These are phyloP conservation scores for Philaethria dido DNA, from an alignment of 2,888 invertebrate species.

Conservation along the genomic window DNA sequence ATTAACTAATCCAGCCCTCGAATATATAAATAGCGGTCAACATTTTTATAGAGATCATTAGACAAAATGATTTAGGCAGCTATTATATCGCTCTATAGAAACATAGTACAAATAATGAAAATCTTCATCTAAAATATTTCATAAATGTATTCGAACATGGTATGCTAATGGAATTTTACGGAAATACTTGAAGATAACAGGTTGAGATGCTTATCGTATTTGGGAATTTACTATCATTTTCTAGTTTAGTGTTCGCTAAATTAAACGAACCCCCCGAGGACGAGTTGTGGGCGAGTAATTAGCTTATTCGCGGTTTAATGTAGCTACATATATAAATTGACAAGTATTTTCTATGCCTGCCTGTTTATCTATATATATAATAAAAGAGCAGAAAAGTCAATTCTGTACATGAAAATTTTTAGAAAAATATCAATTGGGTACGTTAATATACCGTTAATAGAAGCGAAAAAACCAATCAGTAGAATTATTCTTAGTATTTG, in stretches of 20 bases:
- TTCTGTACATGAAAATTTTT: too few species aligned
- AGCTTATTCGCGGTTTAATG: slow-evolving; percentile 30
- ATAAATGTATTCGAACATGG: background rate
- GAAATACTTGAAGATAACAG: slow-evolving; percentile 23
- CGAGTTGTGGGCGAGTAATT: slow-evolving; percentile 32
- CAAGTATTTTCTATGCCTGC: background rate
- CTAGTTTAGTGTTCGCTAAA: slow-evolving; percentile 20
- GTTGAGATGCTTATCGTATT: slow-evolving; percentile 28
- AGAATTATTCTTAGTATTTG: too few species aligned
- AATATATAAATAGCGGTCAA: too few species aligned
- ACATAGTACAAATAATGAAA: background rate
- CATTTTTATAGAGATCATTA: too few species aligned
- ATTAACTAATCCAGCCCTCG: too few species aligned
- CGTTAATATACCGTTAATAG: too few species aligned
- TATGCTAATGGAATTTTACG: slow-evolving; percentile 13
- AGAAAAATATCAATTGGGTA: too few species aligned
- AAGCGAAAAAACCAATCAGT: too few species aligned
- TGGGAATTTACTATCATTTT: slow-evolving; percentile 29
- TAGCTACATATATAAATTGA: slow-evolving; percentile 16
- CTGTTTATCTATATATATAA: too few species aligned
- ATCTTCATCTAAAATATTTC: background rate
- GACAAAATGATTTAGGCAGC: too few species aligned
- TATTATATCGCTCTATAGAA: too few species aligned
- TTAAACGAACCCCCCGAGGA: slow-evolving; percentile 30
- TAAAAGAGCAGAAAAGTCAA: too few species aligned